A percentile compares a stretch with the other conserved stretches of the same genome.
Evolutionary conservation across 2,888 invertebrate genomes (phyloP).

Genomic region (Eilema caniola): DNA sequence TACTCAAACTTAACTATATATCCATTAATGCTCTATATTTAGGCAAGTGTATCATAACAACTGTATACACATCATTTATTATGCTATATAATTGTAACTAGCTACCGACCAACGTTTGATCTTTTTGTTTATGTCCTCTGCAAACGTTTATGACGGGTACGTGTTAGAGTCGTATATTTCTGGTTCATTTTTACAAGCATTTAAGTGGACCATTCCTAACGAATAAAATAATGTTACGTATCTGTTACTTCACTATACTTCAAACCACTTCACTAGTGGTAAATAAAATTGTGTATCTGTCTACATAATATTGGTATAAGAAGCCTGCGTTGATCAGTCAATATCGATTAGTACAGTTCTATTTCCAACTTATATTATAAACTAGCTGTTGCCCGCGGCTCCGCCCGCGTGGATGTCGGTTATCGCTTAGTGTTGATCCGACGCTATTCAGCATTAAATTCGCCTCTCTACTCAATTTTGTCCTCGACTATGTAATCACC

Average conservation of each 20-base stretch:
- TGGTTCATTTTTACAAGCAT: not conserved
- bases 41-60: not conserved
- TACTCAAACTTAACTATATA: not conserved
- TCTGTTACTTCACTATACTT: not conserved
- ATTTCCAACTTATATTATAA: too few species aligned
- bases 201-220: not conserved
- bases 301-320: too few species aligned
- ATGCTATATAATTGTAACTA: not conserved
- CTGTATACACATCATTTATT: not conserved
- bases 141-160: conserved; percentile 3
- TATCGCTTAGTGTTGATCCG: too few species aligned
- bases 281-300: too few species aligned
- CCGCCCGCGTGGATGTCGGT: too few species aligned
- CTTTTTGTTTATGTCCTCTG: conserved; percentile 7
- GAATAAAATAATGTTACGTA: not conserved
- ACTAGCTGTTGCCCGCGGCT: too few species aligned
- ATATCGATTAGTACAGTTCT: too few species aligned
- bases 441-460: too few species aligned
- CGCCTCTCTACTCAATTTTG: too few species aligned
- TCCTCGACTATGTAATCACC: too few species aligned
- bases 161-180: not conserved
- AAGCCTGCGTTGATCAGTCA: too few species aligned
- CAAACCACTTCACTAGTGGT: too few species aligned
- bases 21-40: not conserved
- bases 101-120: not conserved